These are phyloP conservation scores for Sturnira hondurensis DNA, from an alignment of 2,113 vertebrate genomes.

Conservation along the genomic window DNA sequence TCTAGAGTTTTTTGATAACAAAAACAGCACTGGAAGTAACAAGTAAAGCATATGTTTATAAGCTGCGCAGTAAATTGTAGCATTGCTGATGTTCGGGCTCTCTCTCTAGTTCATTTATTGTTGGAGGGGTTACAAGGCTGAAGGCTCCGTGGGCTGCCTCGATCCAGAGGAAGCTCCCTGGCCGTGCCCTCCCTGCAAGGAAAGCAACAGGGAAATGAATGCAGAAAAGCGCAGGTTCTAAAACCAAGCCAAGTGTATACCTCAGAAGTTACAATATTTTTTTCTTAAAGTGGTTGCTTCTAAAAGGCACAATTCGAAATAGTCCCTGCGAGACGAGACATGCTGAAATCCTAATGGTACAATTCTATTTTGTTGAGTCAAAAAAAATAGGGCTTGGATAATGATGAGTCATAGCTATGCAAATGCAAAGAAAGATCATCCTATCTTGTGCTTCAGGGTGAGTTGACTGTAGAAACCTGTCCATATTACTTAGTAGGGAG, in stretches of 20 bases:
- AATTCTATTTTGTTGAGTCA: constrained; percentile 60
- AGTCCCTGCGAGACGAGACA: constrained; percentile 63
- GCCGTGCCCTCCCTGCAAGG: background rate
- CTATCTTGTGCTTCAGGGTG: constrained; percentile 20
- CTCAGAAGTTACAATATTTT: constrained; percentile 13
- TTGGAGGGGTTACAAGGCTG: background rate
- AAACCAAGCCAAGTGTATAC: background rate
- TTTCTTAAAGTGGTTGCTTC: constrained; percentile 46
- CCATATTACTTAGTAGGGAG: background rate
- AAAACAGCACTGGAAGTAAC: background rate
- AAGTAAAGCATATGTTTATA: background rate
- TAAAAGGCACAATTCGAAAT: constrained; percentile 55
- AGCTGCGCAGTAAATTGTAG: background rate
- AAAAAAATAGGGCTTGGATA: constrained; percentile 47
- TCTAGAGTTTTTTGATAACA: background rate
- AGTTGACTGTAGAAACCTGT: constrained; percentile 45
- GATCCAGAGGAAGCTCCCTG: background rate
- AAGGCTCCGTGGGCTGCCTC: background rate
- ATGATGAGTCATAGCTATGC: constrained; percentile 45
- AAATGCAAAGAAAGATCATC: constrained; percentile 29
- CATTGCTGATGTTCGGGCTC: no score
- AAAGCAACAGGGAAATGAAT: background rate
- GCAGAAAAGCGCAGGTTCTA: background rate
- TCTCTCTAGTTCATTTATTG: background rate
- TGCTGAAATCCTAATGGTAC: constrained; percentile 57